Evolutionary conservation across 2,888 invertebrate genomes (phyloP).

Genomic region (Drosophila cyrtoloma): DNA sequence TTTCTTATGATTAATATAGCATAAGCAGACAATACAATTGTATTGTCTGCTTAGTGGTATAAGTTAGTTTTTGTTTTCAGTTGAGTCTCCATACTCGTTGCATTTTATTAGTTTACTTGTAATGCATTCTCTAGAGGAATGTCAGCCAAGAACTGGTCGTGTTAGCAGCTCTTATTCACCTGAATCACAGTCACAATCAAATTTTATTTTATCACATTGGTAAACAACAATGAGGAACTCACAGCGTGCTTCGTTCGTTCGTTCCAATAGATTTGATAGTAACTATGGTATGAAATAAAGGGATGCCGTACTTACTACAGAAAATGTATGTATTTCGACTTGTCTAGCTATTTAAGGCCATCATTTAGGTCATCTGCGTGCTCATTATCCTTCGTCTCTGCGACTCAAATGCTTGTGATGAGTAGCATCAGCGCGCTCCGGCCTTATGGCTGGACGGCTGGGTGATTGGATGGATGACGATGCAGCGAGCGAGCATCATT

Average conservation of each 20-base stretch:
- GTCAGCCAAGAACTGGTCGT: neutral
- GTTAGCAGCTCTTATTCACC: neutral
- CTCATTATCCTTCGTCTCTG: conserved; percentile 35
- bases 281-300: neutral
- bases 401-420: conserved; percentile 22
- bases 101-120: neutral
- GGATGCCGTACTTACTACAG: neutral
- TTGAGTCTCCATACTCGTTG: neutral
- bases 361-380: conserved; percentile 34
- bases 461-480: conserved; percentile 33
- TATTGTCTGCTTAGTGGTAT: too few species aligned
- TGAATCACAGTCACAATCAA: neutral
- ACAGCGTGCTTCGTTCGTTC: neutral
- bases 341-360: conserved; percentile 12
- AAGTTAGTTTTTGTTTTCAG: neutral
- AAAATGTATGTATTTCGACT: neutral
- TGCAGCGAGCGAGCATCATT: conserved; percentile 38
- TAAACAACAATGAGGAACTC: neutral
- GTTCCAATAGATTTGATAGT: neutral
- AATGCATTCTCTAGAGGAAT: neutral
- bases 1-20: neutral
- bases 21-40: too few species aligned
- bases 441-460: neutral
- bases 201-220: neutral
- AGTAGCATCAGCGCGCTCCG: neutral